Evolutionary conservation across 2,888 invertebrate species (phyloP), one percentile per base, ranked within the genome.

Genomic region (Noctua comes): DNA sequence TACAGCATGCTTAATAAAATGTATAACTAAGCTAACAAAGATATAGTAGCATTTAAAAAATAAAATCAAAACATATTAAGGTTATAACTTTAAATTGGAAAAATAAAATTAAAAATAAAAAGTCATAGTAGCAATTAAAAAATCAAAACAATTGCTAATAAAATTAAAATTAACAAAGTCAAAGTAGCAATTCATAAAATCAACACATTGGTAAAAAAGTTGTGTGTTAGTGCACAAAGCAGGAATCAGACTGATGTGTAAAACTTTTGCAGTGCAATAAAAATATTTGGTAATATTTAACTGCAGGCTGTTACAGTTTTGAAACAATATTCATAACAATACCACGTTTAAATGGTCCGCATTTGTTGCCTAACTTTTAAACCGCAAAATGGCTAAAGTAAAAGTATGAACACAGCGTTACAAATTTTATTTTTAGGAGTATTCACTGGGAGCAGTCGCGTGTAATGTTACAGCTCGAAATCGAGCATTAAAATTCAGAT

Each of bases 391-490:
- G 68, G 69, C 62, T 16, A 68, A 74, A 79, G 72, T 72, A 66
- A 74, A 76, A 83, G 68, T 77, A 74, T 48, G 31, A 64, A 75
- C 40, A 73, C 16, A 54, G 40, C 48, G 57, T 66, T 73, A 48
- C 57, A 77, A 79, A 85, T 85, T 82, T 79, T 68, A 68, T 80
- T 88, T 57, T 57, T 74, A 78, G 88, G 51, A 77, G 74, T 40
- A 80, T 78, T 88, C 40, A 46, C 36, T 65, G 36, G 36, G 40
- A 65, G 24, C 65, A 24, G 40, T 40, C 6, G 65, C 11, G 24
- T 24, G 24, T 65, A 13, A 64, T 36, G 64, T 64, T 64, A 36
- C 36, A 6, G 57, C 27, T 27, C n/a, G 54, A 11, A 4, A 24
- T 24, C 4, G 57, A 57, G 13, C 13, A 57, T 13, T 13, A 1